Percentiles rank a stretch among this genome's conserved stretches.
Conservation (phyloP, 2,797 vertebrate genomes). For the Thripadectes ignobilis region DNA sequence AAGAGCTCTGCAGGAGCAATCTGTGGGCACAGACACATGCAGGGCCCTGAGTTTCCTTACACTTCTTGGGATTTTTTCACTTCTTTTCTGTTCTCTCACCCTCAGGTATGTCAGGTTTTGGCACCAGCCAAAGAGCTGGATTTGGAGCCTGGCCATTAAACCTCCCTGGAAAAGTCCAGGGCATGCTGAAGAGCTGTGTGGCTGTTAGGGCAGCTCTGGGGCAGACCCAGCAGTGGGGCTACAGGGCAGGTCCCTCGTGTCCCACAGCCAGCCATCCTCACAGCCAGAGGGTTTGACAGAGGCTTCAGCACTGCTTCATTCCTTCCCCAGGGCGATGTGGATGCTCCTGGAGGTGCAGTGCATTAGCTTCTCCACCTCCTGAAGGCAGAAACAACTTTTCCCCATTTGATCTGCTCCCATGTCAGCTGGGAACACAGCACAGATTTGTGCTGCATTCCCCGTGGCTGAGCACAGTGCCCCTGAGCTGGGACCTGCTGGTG, state of each 20-base stretch:
- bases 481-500: neutral
- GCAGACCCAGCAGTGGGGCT: neutral
- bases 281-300: neutral
- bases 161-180: neutral
- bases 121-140: neutral
- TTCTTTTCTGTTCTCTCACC: neutral
- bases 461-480: neutral
- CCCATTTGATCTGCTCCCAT: neutral
- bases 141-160: neutral
- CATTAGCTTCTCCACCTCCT: neutral
- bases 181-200: accelerated
- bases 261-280: neutral
- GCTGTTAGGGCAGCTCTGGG: neutral
- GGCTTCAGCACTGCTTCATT: neutral
- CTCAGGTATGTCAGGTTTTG: neutral
- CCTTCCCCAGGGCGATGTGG: neutral
- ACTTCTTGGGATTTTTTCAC: neutral
- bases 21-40: neutral
- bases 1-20: neutral
- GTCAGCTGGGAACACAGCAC: neutral
- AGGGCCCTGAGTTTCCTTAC: neutral
- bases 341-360: neutral
- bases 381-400: neutral
- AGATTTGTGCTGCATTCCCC: neutral
- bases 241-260: accelerated